Base-by-base conservation (phyloP, 2,113 vertebrate species). In the Trematocara marginatum region DNA sequence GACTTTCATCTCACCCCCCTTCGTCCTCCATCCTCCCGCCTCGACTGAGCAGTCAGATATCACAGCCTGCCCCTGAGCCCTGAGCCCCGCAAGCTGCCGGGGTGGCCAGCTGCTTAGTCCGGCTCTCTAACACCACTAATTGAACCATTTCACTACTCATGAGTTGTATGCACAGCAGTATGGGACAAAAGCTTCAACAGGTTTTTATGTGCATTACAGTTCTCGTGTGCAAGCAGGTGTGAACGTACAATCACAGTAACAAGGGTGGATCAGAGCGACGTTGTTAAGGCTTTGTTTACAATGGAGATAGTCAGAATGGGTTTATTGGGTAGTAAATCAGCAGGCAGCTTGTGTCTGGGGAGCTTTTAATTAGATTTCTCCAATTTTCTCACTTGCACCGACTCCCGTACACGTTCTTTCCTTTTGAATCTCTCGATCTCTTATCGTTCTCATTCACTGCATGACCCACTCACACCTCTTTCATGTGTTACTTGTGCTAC, bases 291-390 rank as follows among this genome's bases (percentile, higher is more conserved):
- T 86, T 91, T 88, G 85, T 90, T 87, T 90, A 49, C 49, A 78
- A 11, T 54, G 5, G 20, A 78, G 56, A 78, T 45, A 61, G 71
- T 80, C 61, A 51, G 57, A 51, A 64, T 35, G 79, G 15, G 10
- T 92, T 95, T 92, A 91, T 94, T 74, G 84, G 76, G 34, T 64
- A 82, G 81, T 6, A 10, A 56, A 10, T 89, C 79, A 87, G 88
- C 82, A 91, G 92, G 84, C 85, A 57, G 64, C 82, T 80, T 34
- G 20, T 93, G 84, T 90, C 76, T 89, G 83, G 81, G 85, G 64
- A 90, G 35, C 69, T 38, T 95, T 94, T 94, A 94, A 95, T 95
- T 93, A 92, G 82, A 87, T 91, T 54, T 38, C 80, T 78, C 45
- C 79, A 85, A 84, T 93, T 89, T 83, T 79, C 88, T 84, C 66